Conservation (phyloP, 2,888 invertebrate genomes). For the Dryococelus australis region DNA sequence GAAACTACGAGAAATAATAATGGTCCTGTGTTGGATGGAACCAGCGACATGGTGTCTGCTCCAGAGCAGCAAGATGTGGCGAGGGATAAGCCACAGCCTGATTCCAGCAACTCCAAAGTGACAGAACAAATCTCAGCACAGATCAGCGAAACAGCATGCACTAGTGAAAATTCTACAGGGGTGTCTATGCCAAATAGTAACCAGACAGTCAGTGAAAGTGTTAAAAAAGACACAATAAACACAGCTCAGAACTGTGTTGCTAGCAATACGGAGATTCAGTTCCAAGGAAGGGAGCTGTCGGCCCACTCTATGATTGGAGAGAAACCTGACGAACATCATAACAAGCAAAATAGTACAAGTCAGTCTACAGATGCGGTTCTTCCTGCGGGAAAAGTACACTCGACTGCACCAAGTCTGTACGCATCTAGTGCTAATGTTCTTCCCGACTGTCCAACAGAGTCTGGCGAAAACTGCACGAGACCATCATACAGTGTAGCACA, state of each 20-base stretch:
- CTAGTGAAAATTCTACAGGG: neutral
- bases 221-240: no score
- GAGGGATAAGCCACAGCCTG: neutral
- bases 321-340: neutral
- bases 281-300: neutral
- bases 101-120: neutral
- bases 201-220: no score
- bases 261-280: neutral
- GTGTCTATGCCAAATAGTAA: neutral
- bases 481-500: neutral
- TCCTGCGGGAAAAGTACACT: neutral
- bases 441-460: neutral
- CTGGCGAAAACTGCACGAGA: neutral
- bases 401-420: neutral
- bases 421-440: neutral
- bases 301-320: neutral
- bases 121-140: slow-evolving; percentile 38
- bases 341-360: neutral
- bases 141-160: neutral
- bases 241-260: neutral
- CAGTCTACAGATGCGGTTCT: neutral
- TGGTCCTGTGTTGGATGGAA: neutral
- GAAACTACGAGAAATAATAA: neutral
- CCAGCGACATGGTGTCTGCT: neutral
- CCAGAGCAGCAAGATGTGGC: neutral